A percentile compares a stretch with the other conserved stretches of the same genome.
These are phyloP conservation scores for Tetranychus piercei DNA, from an alignment of 2,888 invertebrate species.

Conservation along the genomic window DNA sequence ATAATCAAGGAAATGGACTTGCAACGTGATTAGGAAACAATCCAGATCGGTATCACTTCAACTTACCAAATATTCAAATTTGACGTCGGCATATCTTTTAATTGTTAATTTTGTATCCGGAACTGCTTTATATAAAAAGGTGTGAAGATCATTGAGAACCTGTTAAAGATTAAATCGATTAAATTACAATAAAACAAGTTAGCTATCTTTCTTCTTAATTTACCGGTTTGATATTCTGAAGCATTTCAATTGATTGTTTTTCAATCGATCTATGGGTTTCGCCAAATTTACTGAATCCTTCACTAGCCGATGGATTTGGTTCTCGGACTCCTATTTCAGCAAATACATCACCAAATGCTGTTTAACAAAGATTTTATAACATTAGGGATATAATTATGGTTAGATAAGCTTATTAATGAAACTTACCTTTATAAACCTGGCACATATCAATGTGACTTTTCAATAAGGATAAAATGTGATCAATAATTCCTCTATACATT, in stretches of 20 bases:
- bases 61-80: conserved; percentile 75
- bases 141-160: conserved; percentile 66
- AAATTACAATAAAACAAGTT: not conserved
- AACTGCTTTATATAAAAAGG: conserved; percentile 89
- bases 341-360: conserved; percentile 83
- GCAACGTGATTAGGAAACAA: conserved; percentile 2
- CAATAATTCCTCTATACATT: conserved; percentile 75
- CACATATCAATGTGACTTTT: conserved; percentile 72
- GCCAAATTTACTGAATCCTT: conserved; percentile 82
- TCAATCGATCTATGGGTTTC: conserved; percentile 83
- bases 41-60: conserved; percentile 2
- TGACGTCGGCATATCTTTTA: conserved; percentile 91
- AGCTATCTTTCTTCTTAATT: conserved; percentile 27
- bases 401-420: not conserved
- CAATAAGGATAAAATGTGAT: conserved; percentile 60
- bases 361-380: not conserved
- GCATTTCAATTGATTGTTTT: conserved; percentile 66
- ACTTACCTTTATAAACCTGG: conserved; percentile 55
- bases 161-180: conserved; percentile 32
- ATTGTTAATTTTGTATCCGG: conserved; percentile 94
- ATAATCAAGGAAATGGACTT: too few species aligned
- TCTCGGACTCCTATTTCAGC: conserved; percentile 84
- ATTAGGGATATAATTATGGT: not conserved
- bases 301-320: conserved; percentile 81
- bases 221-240: conserved; percentile 77